Percentiles rank a stretch among this genome's conserved stretches.
phyloP scores from a whole-genome alignment of 2,888 invertebrate genomes.

The Cenopis cana region DNA sequence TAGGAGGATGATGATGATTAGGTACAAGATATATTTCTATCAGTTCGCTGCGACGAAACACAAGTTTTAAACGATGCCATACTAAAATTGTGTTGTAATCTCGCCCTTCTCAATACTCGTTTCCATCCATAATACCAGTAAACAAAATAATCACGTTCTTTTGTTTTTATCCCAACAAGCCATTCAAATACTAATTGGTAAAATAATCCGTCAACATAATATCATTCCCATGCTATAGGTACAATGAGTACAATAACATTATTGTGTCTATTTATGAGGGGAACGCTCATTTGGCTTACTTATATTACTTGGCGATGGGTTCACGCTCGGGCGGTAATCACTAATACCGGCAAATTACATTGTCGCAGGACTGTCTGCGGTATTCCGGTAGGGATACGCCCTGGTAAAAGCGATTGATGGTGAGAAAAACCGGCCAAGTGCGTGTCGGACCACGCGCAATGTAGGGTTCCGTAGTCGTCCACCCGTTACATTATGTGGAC shows the following conservation, averaged over 20 bases:
- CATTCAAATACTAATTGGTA: constrained; percentile 42
- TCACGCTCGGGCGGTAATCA: constrained; percentile 41
- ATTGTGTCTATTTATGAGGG: constrained; percentile 40
- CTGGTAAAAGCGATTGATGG: neutral
- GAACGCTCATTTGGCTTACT: constrained; percentile 44
- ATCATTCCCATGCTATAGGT: constrained; percentile 12
- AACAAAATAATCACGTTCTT: neutral
- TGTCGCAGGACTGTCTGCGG: constrained; percentile 32
- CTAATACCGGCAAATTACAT: constrained; percentile 43
- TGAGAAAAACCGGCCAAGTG: too few relatives aligned
- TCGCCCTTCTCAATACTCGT: neutral
- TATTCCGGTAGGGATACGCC: constrained; percentile 18
- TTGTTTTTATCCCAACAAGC: constrained; percentile 26
- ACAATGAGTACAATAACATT: constrained; percentile 39
- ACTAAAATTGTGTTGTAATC: too few relatives aligned
- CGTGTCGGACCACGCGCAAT: too few relatives aligned
- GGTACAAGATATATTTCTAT: too few relatives aligned
- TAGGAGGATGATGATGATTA: too few relatives aligned
- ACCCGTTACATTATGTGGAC: too few relatives aligned
- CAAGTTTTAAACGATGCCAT: too few relatives aligned
- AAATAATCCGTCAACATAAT: constrained; percentile 38
- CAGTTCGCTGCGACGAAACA: too few relatives aligned
- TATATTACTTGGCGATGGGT: constrained; percentile 43
- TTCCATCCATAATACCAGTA: neutral
- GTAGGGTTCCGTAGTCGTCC: too few relatives aligned